These are phyloP conservation scores for Hyalella azteca DNA, from an alignment of 2,888 invertebrate genomes.

Conservation along the genomic window DNA sequence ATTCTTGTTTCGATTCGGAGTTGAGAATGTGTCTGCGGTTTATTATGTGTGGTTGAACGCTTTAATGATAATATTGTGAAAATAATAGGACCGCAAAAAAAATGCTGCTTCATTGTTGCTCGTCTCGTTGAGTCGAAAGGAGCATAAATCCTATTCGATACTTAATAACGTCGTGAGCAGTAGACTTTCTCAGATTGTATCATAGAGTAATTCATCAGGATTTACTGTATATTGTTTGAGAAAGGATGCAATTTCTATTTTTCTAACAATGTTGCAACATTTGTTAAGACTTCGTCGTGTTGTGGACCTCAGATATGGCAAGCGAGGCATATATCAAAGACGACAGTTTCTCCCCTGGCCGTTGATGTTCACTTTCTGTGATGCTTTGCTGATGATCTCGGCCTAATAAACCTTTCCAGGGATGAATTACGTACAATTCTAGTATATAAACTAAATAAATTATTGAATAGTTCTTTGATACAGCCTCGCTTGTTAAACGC, in stretches of 20 bases:
- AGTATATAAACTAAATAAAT: slow-evolving; percentile 11
- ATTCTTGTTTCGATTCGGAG: background rate
- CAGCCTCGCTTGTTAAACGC: slow-evolving; percentile 23
- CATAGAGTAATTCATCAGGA: slow-evolving; percentile 28
- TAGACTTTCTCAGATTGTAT: slow-evolving; percentile 37
- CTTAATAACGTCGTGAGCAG: slow-evolving; percentile 9
- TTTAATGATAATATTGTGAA: slow-evolving; percentile 7
- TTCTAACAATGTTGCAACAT: slow-evolving; percentile 37
- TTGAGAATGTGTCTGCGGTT: slow-evolving; percentile 18
- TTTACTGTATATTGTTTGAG: slow-evolving; percentile 37
- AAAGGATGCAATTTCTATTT: slow-evolving; percentile 37
- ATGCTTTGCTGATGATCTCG: slow-evolving; percentile 13
- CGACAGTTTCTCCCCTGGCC: slow-evolving; percentile 8
- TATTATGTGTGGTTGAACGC: slow-evolving; percentile 35
- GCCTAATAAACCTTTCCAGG: slow-evolving; percentile 26
- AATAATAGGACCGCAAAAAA: background rate
- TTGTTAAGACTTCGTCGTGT: slow-evolving; percentile 35
- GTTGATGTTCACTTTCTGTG: background rate
- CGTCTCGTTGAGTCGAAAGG: slow-evolving; percentile 35
- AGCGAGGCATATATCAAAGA: slow-evolving; percentile 34
- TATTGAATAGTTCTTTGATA: slow-evolving; percentile 31
- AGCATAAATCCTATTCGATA: slow-evolving; percentile 22
- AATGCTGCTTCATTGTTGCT: slow-evolving; percentile 36
- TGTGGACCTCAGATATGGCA: slow-evolving; percentile 16
- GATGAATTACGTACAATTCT: slow-evolving; percentile 26